A percentile compares a stretch with the other conserved stretches of the same genome.
Conservation (phyloP, 2,888 invertebrate genomes). For the Junonia oenone region DNA sequence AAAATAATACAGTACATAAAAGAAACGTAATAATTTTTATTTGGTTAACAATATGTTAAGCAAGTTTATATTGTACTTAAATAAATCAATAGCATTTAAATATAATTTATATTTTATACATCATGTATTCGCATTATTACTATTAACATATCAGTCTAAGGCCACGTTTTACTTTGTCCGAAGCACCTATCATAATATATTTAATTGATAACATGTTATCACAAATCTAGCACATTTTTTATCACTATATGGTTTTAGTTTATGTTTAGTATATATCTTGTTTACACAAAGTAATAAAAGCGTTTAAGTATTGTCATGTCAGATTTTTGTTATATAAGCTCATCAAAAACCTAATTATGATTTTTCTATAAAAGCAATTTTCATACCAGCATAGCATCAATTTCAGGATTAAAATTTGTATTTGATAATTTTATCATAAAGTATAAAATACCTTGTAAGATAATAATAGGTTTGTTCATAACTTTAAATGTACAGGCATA, state of each 20-base stretch:
- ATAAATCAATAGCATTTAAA: conserved; percentile 16
- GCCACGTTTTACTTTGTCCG: conserved; percentile 6
- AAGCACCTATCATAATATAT: conserved; percentile 12
- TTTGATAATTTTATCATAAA: too few species aligned
- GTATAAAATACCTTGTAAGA: too few species aligned
- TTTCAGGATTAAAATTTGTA: too few species aligned
- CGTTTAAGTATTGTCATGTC: background rate
- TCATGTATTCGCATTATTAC: conserved; percentile 1
- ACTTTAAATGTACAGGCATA: too few species aligned
- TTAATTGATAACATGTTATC: background rate
- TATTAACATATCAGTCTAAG: conserved; percentile 21
- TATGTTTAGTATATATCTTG: background rate
- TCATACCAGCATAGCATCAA: too few species aligned
- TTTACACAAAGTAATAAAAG: background rate
- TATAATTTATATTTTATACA: conserved; percentile 19
- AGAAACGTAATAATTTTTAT: conserved; percentile 12
- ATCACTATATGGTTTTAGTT: background rate
- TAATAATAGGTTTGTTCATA: too few species aligned
- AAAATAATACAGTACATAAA: conserved; percentile 1
- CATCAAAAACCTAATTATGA: background rate
- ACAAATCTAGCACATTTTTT: background rate
- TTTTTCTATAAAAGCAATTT: too few species aligned
- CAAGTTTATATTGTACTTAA: conserved; percentile 10
- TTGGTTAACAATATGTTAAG: conserved; percentile 18
- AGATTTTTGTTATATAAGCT: background rate